Evolutionary conservation across 1,140 invertebrate genomes (phyloP).

Genomic region (Oryzaephilus surinamensis): DNA sequence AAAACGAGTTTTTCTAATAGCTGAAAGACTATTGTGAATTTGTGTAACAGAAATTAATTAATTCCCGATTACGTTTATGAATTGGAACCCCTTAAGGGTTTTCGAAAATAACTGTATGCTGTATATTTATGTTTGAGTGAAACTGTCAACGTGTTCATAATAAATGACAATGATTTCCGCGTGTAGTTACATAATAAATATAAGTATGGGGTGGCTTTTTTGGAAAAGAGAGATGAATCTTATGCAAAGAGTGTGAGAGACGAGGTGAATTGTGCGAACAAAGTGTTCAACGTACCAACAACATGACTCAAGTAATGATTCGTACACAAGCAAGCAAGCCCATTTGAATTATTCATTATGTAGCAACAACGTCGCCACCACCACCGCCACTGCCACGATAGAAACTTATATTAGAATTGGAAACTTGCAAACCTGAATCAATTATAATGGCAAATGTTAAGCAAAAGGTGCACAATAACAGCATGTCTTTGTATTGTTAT

Average conservation of each 20-base stretch:
- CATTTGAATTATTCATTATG: conserved; percentile 33
- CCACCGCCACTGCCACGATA: conserved; percentile 13
- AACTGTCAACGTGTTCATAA: conserved; percentile 31
- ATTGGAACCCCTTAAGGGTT: no score
- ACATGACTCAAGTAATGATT: conserved; percentile 32
- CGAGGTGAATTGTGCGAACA: conserved; percentile 19
- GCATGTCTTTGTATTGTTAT: no score
- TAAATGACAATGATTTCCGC: conserved; percentile 32
- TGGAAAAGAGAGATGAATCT: conserved; percentile 10
- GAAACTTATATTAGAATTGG: no score
- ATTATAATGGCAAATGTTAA: no score
- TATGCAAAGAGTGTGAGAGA: conserved; percentile 21
- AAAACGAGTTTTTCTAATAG: no score
- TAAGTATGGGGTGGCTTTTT: conserved; percentile 10
- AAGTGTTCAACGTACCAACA: conserved; percentile 28
- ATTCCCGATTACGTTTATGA: no score
- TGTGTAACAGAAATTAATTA: no score
- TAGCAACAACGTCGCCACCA: no score
- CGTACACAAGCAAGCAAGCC: conserved; percentile 24
- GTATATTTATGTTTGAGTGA: conserved; percentile 27
- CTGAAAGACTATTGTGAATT: no score
- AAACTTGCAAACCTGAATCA: no score
- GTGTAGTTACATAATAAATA: conserved; percentile 34
- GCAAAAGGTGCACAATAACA: no score
- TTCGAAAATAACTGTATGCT: no score